Percentiles rank a stretch among this genome's conserved stretches.
These are phyloP conservation scores for Cephalopholis sonnerati DNA, from an alignment of 2,113 vertebrate genomes.

Conservation along the genomic window DNA sequence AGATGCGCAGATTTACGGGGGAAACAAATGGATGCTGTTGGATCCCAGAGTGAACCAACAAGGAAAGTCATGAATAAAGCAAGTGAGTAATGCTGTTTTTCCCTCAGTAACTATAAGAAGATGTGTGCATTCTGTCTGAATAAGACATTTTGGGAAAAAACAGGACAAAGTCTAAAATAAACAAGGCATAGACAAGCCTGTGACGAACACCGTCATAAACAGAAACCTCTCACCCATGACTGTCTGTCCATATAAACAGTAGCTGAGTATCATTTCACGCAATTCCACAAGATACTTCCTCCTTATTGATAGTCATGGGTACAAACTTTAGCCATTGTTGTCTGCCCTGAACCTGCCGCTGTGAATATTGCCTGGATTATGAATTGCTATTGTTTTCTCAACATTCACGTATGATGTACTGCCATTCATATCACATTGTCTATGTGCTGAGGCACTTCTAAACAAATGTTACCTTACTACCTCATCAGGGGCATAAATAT, in stretches of 20 bases:
- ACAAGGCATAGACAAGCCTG: background rate
- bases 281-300: background rate
- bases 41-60: slow-evolving; percentile 32
- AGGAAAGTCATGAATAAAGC: slow-evolving; percentile 17
- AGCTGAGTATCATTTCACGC: background rate
- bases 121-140: slow-evolving; percentile 1
- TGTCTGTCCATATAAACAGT: slow-evolving; percentile 8
- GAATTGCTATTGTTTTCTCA: background rate
- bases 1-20: slow-evolving; percentile 55
- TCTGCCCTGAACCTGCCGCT: slow-evolving; percentile 6
- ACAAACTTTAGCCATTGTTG: slow-evolving; percentile 12
- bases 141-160: background rate
- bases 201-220: background rate
- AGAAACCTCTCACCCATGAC: background rate
- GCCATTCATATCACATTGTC: background rate
- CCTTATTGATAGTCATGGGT: background rate
- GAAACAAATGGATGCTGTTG: slow-evolving; percentile 40
- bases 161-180: background rate
- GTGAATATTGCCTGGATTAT: background rate
- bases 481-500: too few species aligned
- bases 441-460: slow-evolving; percentile 10
- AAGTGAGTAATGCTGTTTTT: slow-evolving; percentile 1
- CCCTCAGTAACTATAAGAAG: background rate
- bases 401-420: background rate
- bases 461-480: background rate